phyloP scores from a whole-genome alignment of 2,113 vertebrate species.

The Montifringilla adamsi region DNA sequence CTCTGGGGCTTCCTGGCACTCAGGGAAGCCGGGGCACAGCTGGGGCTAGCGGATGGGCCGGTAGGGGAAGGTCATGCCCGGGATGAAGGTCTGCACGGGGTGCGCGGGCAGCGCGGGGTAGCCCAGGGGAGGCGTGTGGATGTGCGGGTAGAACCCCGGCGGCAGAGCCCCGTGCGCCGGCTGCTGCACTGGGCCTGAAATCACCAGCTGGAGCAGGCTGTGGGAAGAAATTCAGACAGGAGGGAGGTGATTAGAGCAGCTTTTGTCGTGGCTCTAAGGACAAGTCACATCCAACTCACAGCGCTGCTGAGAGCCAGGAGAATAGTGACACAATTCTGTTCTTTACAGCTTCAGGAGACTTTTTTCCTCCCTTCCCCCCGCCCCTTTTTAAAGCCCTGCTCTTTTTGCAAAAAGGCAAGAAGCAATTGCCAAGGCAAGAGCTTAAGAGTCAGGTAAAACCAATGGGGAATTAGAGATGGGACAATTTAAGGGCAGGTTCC shows the following conservation, averaged over 20 bases:
- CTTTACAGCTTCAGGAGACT: not conserved
- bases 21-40: accelerated
- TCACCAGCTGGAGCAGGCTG: conserved; percentile 96
- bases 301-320: not conserved
- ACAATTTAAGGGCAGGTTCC: not conserved
- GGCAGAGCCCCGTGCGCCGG: conserved; percentile 73
- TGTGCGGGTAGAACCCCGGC: conserved; percentile 87
- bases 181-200: conserved; percentile 91
- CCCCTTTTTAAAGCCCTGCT: not conserved
- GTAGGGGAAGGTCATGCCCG: conserved; percentile 86
- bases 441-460: not conserved
- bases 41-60: conserved; percentile 82
- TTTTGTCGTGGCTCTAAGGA: not conserved
- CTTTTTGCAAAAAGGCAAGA: not conserved
- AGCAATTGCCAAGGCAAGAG: not conserved
- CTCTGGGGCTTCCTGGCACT: not conserved
- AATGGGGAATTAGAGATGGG: not conserved
- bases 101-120: conserved; percentile 79
- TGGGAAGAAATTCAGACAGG: not conserved
- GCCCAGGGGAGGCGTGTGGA: conserved; percentile 87
- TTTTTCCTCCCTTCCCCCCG: accelerated
- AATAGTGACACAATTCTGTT: accelerated
- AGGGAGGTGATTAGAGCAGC: not conserved
- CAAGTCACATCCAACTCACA: not conserved
- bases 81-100: conserved; percentile 77